A percentile compares a stretch with the other conserved stretches of the same genome.
Evolutionary conservation across 2,888 invertebrate genomes (phyloP).

Genomic region (Aleiodes alternator): DNA sequence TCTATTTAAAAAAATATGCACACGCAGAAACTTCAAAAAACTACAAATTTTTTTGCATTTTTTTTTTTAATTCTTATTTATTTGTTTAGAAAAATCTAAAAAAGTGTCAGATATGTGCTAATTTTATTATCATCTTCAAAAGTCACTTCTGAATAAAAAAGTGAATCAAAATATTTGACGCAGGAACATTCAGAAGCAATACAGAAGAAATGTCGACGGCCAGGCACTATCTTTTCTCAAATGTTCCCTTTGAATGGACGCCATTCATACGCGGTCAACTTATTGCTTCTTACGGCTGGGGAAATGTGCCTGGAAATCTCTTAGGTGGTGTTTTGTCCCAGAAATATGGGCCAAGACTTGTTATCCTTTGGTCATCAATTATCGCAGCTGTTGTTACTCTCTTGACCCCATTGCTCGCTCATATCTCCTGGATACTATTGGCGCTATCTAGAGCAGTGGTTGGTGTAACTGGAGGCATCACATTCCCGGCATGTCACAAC

Average conservation of each 20-base stretch:
- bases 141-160: too few species aligned
- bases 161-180: neutral
- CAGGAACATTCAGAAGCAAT: constrained; percentile 3
- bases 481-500: constrained; percentile 81
- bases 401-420: constrained; percentile 63
- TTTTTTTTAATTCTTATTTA: too few species aligned
- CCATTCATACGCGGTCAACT: constrained; percentile 65
- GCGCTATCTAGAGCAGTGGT: constrained; percentile 61
- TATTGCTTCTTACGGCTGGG: constrained; percentile 67
- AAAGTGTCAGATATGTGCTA: too few species aligned
- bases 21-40: too few species aligned
- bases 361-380: constrained; percentile 67
- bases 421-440: constrained; percentile 63
- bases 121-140: too few species aligned
- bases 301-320: constrained; percentile 69
- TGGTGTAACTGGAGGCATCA: constrained; percentile 76
- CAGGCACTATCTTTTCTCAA: constrained; percentile 52
- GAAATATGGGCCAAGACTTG: constrained; percentile 62
- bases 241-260: constrained; percentile 62
- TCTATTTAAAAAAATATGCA: too few species aligned
- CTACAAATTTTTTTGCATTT: too few species aligned
- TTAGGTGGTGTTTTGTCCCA: constrained; percentile 66
- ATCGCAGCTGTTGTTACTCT: constrained; percentile 60
- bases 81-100: too few species aligned
- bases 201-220: neutral